Evolutionary conservation across 2,888 invertebrate species (phyloP).

Genomic region (Calameuta pallipes): DNA sequence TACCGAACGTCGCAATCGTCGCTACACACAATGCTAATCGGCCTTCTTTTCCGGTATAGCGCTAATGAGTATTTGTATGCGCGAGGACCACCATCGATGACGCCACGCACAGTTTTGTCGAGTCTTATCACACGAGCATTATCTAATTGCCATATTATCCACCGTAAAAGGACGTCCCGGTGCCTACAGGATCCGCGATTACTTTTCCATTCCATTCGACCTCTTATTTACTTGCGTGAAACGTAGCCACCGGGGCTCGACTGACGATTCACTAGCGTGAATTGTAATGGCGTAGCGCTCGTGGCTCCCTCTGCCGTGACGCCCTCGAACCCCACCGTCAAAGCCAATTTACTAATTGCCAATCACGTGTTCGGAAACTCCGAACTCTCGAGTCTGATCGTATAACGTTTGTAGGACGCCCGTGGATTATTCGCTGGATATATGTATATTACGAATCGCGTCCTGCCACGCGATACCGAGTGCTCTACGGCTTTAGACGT

Average conservation of each 20-base stretch:
- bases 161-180: neutral
- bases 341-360: neutral
- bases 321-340: neutral
- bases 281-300: too few species aligned
- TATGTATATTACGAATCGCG: too few species aligned
- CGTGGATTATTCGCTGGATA: neutral
- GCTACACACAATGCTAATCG: neutral
- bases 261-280: neutral
- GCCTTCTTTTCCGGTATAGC: slow-evolving; percentile 17
- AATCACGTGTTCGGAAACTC: neutral
- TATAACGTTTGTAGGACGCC: neutral
- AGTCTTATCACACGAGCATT: neutral
- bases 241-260: neutral
- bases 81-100: slow-evolving; percentile 1
- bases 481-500: too few species aligned
- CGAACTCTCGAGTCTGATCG: neutral
- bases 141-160: neutral
- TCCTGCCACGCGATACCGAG: too few species aligned
- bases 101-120: neutral
- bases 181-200: neutral
- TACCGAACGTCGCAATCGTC: neutral
- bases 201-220: neutral
- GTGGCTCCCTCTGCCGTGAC: too few species aligned
- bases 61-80: slow-evolving; percentile 33
- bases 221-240: neutral